These are phyloP conservation scores for Zoanthus sansibaricus DNA, from an alignment of 92 coral and sea anemone genomes.

Conservation along the genomic window DNA sequence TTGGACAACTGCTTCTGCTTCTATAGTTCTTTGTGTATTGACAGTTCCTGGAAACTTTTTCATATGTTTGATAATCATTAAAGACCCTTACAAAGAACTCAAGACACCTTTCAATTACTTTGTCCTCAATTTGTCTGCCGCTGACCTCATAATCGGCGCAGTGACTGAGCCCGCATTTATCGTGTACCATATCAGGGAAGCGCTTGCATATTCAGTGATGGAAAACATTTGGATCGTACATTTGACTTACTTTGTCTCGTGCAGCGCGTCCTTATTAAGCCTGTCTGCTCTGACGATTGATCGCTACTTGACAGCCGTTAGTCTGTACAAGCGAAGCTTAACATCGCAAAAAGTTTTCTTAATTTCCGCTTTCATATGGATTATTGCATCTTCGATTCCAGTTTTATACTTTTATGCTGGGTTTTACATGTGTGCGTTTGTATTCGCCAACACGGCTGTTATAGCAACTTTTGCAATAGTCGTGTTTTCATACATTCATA, in stretches of 20 bases:
- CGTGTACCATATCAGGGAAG: slow-evolving; percentile 81
- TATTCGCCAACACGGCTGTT: slow-evolving; percentile 83
- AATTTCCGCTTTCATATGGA: slow-evolving; percentile 62
- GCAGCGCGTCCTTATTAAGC: slow-evolving; percentile 83
- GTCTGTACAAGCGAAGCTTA: slow-evolving; percentile 71
- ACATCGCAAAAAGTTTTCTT: slow-evolving; percentile 44
- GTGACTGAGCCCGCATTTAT: slow-evolving; percentile 87
- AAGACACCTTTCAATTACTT: slow-evolving; percentile 90
- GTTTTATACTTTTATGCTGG: slow-evolving; percentile 70
- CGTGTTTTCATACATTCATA: slow-evolving; percentile 72
- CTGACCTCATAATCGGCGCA: slow-evolving; percentile 82
- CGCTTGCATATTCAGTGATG: slow-evolving; percentile 66
- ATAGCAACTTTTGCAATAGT: slow-evolving; percentile 63
- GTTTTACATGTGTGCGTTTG: slow-evolving; percentile 75
- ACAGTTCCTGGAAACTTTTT: slow-evolving; percentile 88
- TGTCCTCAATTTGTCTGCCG: slow-evolving; percentile 82
- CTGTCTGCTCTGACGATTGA: slow-evolving; percentile 86
- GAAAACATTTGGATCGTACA: slow-evolving; percentile 69
- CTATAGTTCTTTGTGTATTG: slow-evolving; percentile 69
- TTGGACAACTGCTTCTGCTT: slow-evolving; percentile 69
- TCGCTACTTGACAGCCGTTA: slow-evolving; percentile 79
- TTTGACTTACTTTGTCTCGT: slow-evolving; percentile 76
- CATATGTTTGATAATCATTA: slow-evolving; percentile 77
- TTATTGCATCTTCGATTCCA: slow-evolving; percentile 59
- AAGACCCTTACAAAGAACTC: slow-evolving; percentile 84